Conservation (phyloP, 2,888 invertebrate genomes). For the Pristionchus entomophagus region DNA sequence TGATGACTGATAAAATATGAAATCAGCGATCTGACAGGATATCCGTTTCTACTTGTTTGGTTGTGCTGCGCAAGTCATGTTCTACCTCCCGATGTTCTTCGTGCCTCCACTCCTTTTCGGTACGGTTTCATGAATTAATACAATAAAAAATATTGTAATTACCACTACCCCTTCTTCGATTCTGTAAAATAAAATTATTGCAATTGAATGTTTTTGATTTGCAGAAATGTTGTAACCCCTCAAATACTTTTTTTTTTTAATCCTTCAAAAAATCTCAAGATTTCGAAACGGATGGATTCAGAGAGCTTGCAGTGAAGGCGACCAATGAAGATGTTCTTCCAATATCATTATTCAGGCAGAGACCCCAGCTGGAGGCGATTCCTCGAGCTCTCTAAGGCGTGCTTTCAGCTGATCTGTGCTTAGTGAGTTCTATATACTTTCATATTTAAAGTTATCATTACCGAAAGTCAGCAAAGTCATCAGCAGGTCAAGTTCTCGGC, state of each 20-base stretch:
- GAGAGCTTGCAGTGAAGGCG: too few species aligned
- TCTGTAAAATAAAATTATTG: too few species aligned
- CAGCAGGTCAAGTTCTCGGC: not conserved
- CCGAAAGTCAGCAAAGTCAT: too few species aligned
- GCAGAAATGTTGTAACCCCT: too few species aligned
- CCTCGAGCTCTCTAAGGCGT: not conserved
- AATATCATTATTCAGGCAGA: not conserved
- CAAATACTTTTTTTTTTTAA: too few species aligned
- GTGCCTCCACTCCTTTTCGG: not conserved
- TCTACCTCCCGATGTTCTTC: not conserved
- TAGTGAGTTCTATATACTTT: slow-evolving; percentile 24
- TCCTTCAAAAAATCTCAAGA: too few species aligned
- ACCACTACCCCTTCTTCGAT: too few species aligned
- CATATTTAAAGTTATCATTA: too few species aligned
- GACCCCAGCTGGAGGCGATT: not conserved
- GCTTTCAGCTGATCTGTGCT: not conserved
- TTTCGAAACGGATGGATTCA: too few species aligned
- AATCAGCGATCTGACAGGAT: not conserved
- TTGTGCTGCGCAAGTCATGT: not conserved
- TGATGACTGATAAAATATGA: not conserved
- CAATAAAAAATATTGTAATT: too few species aligned
- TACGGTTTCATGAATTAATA: not conserved
- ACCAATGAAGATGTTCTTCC: too few species aligned
- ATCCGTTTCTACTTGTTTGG: not conserved
- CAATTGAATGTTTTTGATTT: too few species aligned